Percentiles rank a stretch among this genome's conserved stretches.
Evolutionary conservation across 2,888 invertebrate species (phyloP).

Genomic region (Drosophila austrosaltans): DNA sequence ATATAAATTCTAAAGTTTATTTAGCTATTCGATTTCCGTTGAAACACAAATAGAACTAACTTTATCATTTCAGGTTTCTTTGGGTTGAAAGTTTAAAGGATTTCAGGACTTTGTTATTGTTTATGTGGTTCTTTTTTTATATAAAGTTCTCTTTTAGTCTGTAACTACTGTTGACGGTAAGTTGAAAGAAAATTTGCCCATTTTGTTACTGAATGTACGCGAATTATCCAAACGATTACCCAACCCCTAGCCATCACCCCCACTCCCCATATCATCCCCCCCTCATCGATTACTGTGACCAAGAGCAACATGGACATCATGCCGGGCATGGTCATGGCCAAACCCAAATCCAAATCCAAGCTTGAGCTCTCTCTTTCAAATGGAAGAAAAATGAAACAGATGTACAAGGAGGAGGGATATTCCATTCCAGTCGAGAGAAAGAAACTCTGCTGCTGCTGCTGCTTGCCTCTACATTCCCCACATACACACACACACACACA

Average conservation of each 20-base stretch:
- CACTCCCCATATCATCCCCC: background rate
- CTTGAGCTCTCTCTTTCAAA: conserved; percentile 6
- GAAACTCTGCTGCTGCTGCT: background rate
- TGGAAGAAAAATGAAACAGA: conserved; percentile 66
- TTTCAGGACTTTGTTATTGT: background rate
- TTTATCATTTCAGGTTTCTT: too few species aligned
- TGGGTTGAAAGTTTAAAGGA: background rate
- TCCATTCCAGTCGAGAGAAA: conserved; percentile 20
- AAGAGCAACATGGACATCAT: conserved; percentile 43
- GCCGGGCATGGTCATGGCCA: conserved; percentile 47
- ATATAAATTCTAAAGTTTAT: too few species aligned
- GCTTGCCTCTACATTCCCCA: background rate
- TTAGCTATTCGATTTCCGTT: too few species aligned
- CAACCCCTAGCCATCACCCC: background rate
- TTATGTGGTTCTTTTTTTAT: background rate
- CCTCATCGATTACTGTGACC: conserved; percentile 34
- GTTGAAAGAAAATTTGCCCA: background rate
- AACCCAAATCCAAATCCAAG: conserved; percentile 1
- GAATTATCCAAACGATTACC: conserved; percentile 48
- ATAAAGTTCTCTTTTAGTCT: background rate
- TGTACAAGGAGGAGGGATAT: conserved; percentile 48
- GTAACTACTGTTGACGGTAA: background rate
- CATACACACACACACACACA: conserved; percentile 25
- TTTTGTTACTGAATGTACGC: conserved; percentile 24
- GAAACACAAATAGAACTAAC: too few species aligned